phyloP scores from a whole-genome alignment of 37 sponge, comb jelly and placozoan species.

The Corticium candelabrum region DNA sequence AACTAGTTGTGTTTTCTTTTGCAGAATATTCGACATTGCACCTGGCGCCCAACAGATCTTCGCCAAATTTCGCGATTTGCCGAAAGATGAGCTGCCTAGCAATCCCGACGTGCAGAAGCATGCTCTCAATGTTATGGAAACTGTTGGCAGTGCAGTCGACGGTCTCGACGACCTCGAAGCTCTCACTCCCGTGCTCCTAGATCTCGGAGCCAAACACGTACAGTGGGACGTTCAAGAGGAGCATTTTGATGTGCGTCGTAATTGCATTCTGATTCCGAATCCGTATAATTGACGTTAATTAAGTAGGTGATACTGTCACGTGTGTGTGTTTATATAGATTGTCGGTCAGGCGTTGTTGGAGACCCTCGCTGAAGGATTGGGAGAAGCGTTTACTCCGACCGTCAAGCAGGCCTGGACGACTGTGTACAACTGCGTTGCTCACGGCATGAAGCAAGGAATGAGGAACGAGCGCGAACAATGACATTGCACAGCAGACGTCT shows the following conservation, averaged over 20 bases:
- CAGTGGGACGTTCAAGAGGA: constrained; percentile 17
- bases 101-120: constrained; percentile 25
- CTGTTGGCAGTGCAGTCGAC: constrained; percentile 31
- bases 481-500: not conserved
- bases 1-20: too few relatives aligned
- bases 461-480: not conserved
- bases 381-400: constrained; percentile 35
- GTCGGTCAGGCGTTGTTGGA: constrained; percentile 43
- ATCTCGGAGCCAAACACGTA: constrained; percentile 31
- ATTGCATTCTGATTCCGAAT: not conserved
- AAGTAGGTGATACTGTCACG: not conserved
- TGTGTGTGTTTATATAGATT: constrained; percentile 14
- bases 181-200: constrained; percentile 13
- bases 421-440: constrained; percentile 27
- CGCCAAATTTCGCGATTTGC: constrained; percentile 31
- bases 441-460: constrained; percentile 48
- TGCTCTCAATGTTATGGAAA: constrained; percentile 33
- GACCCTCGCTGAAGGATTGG: constrained; percentile 34
- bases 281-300: too few relatives aligned
- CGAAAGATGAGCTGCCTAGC: constrained; percentile 16
- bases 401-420: constrained; percentile 41
- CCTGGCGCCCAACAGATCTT: constrained; percentile 36
- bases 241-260: constrained; percentile 46
- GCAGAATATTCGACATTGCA: constrained; percentile 38
- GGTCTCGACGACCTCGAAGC: constrained; percentile 26